Base-by-base conservation (phyloP, 2,888 invertebrate genomes). In the Gandaritis pyraliata region DNA sequence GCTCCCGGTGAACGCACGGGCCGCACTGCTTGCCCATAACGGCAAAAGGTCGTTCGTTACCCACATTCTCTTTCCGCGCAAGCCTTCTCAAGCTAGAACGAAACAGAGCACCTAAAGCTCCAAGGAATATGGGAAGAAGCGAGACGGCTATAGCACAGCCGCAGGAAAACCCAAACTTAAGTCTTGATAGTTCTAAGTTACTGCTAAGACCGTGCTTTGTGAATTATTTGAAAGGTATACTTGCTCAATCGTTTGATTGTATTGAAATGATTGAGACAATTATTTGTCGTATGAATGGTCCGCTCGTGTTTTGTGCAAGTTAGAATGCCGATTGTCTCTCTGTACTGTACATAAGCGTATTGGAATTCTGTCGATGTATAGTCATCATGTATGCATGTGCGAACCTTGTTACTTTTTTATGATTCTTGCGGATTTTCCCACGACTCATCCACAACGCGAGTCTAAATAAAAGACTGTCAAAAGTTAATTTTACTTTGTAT, bases 41-140 rank as follows among this genome's bases (percentile, higher is more conserved):
- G 84, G 83, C 90, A 86, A 92, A 91, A 90, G 92, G 92, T 90
- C 92, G 91, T 91, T 88, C 90, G 88, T 90, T 90, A 90, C 86
- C 87, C 90, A 91, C 92, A 90, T 90, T 92, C 92, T 92, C 92
- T 91, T 90, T 90, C 88, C 92, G 90, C 91, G 92, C 92, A 91
- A 91, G 92, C 92, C 92, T 91, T 88, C 87, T 83, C 82, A 85
- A 83, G 89, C 82, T 73, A 81, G 85, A 92, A 72, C 68, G 86
- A 83, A 90, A 92, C 69, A 70, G 71, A 79, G 70, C 62, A 82
- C 64, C 68, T 70, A 71, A 72, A 77, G 74, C 72, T 72, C 72
- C 56, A 58, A 62, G 58, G 68, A 60, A 72, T 62, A 60, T 58
- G 68, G 66, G 81, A 66, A 56, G 61, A 74, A 89, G 72, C 65